Conservation (phyloP, 2,797 vertebrate species). For the Cichlasoma orientale region DNA sequence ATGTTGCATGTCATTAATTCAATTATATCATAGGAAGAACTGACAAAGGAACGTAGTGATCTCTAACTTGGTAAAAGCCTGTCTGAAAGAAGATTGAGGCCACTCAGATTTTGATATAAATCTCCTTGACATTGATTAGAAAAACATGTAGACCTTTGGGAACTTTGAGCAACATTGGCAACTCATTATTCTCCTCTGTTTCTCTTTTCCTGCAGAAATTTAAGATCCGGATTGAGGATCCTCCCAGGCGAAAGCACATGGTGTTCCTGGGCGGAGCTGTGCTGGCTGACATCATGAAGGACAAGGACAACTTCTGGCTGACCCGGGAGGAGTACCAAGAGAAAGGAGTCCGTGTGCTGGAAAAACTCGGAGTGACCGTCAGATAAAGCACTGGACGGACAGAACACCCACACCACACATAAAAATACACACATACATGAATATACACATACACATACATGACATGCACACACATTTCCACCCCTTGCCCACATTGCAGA, state of each 20-base stretch:
- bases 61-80: not conserved
- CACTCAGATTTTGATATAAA: not conserved
- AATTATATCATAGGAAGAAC: not conserved
- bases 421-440: not conserved
- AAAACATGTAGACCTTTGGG: not conserved
- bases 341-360: slow-evolving; percentile 95
- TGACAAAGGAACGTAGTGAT: no score
- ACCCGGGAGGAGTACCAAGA: slow-evolving; percentile 97
- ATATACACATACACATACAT: slow-evolving; percentile 24
- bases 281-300: slow-evolving; percentile 99
- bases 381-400: slow-evolving; percentile 87
- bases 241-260: slow-evolving; percentile 95
- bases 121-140: not conserved
- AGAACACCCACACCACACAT: slow-evolving; percentile 29
- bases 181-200: slow-evolving; percentile 2
- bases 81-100: not conserved
- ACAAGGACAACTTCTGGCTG: slow-evolving; percentile 99
- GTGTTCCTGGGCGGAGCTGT: slow-evolving; percentile 97
- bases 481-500: slow-evolving; percentile 57
- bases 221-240: slow-evolving; percentile 86
- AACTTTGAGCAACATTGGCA: not conserved
- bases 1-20: not conserved
- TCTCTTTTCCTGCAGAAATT: slow-evolving; percentile 76
- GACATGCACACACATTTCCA: slow-evolving; percentile 37
- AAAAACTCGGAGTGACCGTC: slow-evolving; percentile 99